phyloP scores from a whole-genome alignment of 2,113 vertebrate genomes.

The Hoplias malabaricus region DNA sequence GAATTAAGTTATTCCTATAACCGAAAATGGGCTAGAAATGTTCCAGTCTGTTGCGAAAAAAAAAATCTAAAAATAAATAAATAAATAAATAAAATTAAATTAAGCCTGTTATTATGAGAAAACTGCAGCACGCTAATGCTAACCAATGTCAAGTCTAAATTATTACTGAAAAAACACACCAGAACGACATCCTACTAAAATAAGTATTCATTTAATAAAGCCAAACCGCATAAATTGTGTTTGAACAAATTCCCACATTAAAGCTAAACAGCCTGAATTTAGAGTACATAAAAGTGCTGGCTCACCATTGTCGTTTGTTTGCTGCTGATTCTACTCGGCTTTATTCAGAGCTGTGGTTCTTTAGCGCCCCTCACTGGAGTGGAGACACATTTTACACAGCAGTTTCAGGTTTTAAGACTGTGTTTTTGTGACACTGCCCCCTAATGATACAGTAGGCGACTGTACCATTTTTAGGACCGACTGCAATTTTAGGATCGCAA shows the following conservation, averaged over 20 bases:
- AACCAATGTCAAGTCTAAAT: background rate
- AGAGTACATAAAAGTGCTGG: slow-evolving; percentile 37
- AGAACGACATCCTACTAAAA: background rate
- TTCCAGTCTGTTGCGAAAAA: too few species aligned
- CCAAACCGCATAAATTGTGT: background rate
- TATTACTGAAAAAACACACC: background rate
- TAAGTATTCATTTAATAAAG: background rate
- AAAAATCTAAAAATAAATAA: too few species aligned
- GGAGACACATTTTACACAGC: background rate
- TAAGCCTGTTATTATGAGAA: too few species aligned
- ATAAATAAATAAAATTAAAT: too few species aligned
- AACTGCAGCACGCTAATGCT: background rate
- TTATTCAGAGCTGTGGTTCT: background rate
- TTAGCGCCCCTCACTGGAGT: slow-evolving; percentile 6
- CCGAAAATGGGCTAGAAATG: too few species aligned
- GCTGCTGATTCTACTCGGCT: slow-evolving; percentile 21
- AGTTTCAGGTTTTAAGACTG: too few species aligned
- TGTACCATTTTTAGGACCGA: too few species aligned
- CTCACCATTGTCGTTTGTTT: slow-evolving; percentile 50
- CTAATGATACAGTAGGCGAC: too few species aligned
- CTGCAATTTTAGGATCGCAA: too few species aligned
- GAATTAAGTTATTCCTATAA: too few species aligned
- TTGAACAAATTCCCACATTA: too few species aligned
- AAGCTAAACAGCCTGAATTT: background rate
- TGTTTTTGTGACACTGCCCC: too few species aligned